Percentiles rank a stretch among this genome's conserved stretches.
These are phyloP conservation scores for Holotrichia oblita DNA, from an alignment of 1,140 invertebrate genomes.

Conservation along the genomic window DNA sequence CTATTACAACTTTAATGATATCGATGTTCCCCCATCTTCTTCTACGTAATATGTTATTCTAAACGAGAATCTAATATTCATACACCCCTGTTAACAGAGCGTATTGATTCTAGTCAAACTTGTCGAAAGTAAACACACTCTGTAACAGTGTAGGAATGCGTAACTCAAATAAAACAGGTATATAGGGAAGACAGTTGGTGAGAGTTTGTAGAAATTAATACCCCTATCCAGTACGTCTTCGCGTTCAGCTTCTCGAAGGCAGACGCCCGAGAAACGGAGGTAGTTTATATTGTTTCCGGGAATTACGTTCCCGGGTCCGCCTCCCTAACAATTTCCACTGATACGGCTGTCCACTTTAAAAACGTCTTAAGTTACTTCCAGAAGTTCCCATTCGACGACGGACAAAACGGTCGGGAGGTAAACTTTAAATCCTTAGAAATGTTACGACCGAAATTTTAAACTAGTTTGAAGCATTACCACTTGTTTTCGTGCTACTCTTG, in stretches of 20 bases:
- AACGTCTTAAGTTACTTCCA: constrained; percentile 30
- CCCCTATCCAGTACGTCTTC: constrained; percentile 26
- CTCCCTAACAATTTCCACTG: background rate
- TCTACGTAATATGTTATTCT: background rate
- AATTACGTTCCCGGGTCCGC: background rate
- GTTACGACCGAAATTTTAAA: constrained; percentile 21
- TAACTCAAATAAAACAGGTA: constrained; percentile 35
- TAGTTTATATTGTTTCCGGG: constrained; percentile 25
- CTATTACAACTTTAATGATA: background rate
- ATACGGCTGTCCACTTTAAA: constrained; percentile 29
- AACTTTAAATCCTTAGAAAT: constrained; percentile 32
- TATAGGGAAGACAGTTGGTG: constrained; percentile 28
- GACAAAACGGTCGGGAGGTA: background rate
- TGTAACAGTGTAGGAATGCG: constrained; percentile 18
- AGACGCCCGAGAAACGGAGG: background rate
- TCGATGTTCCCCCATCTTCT: background rate
- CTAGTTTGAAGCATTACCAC: constrained; percentile 9
- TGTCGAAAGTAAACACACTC: constrained; percentile 18
- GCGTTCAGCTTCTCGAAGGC: background rate
- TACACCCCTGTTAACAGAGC: constrained; percentile 3
- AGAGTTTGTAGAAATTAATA: constrained; percentile 36
- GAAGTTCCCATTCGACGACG: constrained; percentile 20
- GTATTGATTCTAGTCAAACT: constrained; percentile 24
- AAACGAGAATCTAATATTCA: background rate
- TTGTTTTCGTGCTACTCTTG: background rate